A percentile compares a stretch with the other conserved stretches of the same genome.
Evolutionary conservation across 1,140 invertebrate species (phyloP).

Genomic region (Drosophila bifasciata): DNA sequence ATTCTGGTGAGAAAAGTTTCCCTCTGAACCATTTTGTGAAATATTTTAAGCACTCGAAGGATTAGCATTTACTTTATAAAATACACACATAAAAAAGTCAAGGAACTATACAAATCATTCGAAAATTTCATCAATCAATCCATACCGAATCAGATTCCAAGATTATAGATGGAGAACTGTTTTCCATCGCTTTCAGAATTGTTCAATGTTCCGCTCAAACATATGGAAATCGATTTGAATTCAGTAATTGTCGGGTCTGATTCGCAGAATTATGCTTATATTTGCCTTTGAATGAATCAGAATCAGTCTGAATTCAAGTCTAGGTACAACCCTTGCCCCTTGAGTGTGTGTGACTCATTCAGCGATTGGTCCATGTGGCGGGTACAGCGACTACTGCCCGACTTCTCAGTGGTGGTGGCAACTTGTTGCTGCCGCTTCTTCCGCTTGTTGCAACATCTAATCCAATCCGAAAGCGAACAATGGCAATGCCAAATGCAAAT

Average conservation of each 20-base stretch:
- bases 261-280: slow-evolving; percentile 8
- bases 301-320: slow-evolving; percentile 21
- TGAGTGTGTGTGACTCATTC: slow-evolving; percentile 52
- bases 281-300: slow-evolving; percentile 36
- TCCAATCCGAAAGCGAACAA: slow-evolving; percentile 53
- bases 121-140: too few relatives aligned
- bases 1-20: background rate
- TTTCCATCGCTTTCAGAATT: background rate
- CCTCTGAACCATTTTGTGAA: slow-evolving; percentile 20
- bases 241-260: background rate
- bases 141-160: too few relatives aligned
- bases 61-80: too few relatives aligned
- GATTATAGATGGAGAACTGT: too few relatives aligned
- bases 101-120: too few relatives aligned
- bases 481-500: slow-evolving; percentile 46
- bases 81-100: too few relatives aligned
- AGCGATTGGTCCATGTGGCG: slow-evolving; percentile 34
- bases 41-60: too few relatives aligned
- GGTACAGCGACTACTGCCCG: slow-evolving; percentile 39
- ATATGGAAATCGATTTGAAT: too few relatives aligned
- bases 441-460: slow-evolving; percentile 44
- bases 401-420: slow-evolving; percentile 61
- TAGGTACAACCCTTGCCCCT: slow-evolving; percentile 40
- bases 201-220: too few relatives aligned
- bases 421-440: slow-evolving; percentile 60